These are phyloP conservation scores for Rhegmatorhina hoffmannsi DNA, from an alignment of 2,113 vertebrate genomes.

Conservation along the genomic window DNA sequence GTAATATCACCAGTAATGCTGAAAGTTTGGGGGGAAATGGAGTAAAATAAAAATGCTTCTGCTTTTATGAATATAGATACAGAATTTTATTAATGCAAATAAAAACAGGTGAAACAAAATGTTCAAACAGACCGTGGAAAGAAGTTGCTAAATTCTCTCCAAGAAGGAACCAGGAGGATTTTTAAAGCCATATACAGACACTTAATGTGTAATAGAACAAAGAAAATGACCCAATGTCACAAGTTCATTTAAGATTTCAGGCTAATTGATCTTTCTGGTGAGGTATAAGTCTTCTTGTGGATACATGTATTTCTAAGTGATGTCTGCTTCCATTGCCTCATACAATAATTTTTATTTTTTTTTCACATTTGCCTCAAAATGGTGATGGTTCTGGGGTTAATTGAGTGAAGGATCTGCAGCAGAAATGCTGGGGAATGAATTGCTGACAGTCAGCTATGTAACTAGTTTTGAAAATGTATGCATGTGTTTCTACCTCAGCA, in stretches of 20 bases:
- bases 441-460: constrained; percentile 24
- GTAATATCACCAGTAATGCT: not conserved
- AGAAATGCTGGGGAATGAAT: not conserved
- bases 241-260: not conserved
- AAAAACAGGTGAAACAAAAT: not conserved
- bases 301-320: not conserved
- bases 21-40: not conserved
- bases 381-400: not conserved
- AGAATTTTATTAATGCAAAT: not conserved
- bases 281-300: not conserved
- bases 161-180: not conserved
- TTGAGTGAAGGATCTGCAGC: not conserved
- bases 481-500: not conserved
- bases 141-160: not conserved
- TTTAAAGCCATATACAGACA: not conserved
- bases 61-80: not conserved
- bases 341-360: not conserved
- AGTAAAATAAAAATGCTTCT: not conserved
- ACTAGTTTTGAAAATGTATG: constrained; percentile 24
- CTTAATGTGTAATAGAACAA: not conserved
- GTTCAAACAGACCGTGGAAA: not conserved
- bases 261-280: not conserved
- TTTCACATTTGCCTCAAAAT: not conserved
- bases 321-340: not conserved
- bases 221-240: not conserved